A percentile compares a stretch with the other conserved stretches of the same genome.
Conservation (phyloP, 2,113 vertebrate species). For the Myotis yumanensis region DNA sequence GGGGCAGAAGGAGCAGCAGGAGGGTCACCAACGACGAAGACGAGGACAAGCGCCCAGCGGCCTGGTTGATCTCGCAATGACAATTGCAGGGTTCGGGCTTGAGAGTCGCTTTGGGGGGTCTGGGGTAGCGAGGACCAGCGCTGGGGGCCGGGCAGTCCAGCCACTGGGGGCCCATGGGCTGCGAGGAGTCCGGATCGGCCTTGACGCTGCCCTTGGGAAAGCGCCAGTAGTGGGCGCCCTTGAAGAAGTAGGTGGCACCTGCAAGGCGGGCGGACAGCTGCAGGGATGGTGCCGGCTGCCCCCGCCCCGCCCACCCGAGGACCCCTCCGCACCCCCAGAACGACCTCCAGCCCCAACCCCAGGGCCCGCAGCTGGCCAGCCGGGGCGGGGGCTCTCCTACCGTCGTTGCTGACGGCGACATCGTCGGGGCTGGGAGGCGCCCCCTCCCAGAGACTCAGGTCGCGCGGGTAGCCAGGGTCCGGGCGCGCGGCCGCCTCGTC, state of each 20-base stretch:
- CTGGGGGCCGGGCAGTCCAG: slow-evolving; percentile 83
- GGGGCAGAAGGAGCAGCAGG: slow-evolving; percentile 1
- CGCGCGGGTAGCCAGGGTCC: slow-evolving; percentile 85
- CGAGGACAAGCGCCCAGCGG: background rate
- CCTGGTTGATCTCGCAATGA: slow-evolving; percentile 66
- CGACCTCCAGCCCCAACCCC: background rate
- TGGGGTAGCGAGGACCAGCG: background rate
- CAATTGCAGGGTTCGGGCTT: slow-evolving; percentile 35
- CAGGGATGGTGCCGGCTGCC: rapidly evolving
- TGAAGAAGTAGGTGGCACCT: slow-evolving; percentile 92
- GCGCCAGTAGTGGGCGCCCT: slow-evolving; percentile 89
- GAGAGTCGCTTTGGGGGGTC: background rate
- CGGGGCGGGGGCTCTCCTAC: slow-evolving; percentile 67
- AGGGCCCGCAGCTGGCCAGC: background rate
- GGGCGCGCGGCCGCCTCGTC: slow-evolving; percentile 79
- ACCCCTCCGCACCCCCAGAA: background rate
- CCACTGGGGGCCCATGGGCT: slow-evolving; percentile 85
- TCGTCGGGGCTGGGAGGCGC: slow-evolving; percentile 87
- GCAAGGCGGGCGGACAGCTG: background rate
- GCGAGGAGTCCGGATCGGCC: slow-evolving; percentile 78
- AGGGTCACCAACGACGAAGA: background rate
- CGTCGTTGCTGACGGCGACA: slow-evolving; percentile 87
- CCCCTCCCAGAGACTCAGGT: slow-evolving; percentile 87
- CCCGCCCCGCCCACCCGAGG: no score
- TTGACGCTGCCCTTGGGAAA: slow-evolving; percentile 85